phyloP scores from a whole-genome alignment of 2,888 invertebrate genomes.

The Cremastinae sp. region DNA sequence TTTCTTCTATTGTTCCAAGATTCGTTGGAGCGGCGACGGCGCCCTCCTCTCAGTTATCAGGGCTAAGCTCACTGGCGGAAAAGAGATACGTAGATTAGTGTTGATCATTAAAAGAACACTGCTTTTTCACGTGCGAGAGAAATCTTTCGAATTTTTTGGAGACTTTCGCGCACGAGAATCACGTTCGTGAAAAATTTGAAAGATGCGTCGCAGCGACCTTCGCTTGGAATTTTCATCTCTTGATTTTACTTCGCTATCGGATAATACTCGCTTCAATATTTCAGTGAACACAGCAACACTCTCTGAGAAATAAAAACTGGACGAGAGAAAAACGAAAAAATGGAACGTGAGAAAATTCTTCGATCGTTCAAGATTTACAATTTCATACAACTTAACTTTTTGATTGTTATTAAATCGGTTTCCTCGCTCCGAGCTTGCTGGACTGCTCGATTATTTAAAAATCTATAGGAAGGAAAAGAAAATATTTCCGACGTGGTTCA shows the following conservation, averaged over 20 bases:
- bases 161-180: neutral
- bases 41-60: too few relatives aligned
- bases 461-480: slow-evolving; percentile 11
- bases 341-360: neutral
- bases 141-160: neutral
- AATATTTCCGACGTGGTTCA: neutral
- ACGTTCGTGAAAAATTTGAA: slow-evolving; percentile 24
- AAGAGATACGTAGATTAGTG: too few relatives aligned
- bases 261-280: too few relatives aligned
- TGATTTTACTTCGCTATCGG: too few relatives aligned
- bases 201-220: slow-evolving; percentile 41
- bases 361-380: neutral
- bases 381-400: neutral
- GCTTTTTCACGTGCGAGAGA: too few relatives aligned
- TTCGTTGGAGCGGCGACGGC: too few relatives aligned
- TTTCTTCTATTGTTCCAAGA: too few relatives aligned
- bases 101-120: too few relatives aligned
- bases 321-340: slow-evolving; percentile 19
- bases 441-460: slow-evolving; percentile 1
- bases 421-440: too few relatives aligned
- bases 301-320: slow-evolving; percentile 1
- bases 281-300: neutral
- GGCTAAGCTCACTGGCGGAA: too few relatives aligned
- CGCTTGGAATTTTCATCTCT: slow-evolving; percentile 57
- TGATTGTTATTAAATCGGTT: neutral